Evolutionary conservation across 1,140 invertebrate species (phyloP), one percentile per base, ranked within the genome.

Genomic region (Epicauta chinensis): DNA sequence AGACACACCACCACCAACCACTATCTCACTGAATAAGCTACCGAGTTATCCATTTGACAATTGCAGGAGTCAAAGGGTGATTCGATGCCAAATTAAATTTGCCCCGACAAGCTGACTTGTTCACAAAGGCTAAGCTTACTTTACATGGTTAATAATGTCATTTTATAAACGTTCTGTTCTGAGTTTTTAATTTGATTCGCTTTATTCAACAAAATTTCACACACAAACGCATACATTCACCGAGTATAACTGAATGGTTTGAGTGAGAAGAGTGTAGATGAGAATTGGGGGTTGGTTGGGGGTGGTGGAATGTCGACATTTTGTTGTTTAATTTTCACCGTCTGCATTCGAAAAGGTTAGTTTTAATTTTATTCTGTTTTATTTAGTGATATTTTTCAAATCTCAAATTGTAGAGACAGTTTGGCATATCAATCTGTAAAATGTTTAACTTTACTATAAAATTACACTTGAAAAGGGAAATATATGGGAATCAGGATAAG

Each of bases 121-220:
- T 40, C 47, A 50, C 47, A 50, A 40, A 50, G 37, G 39, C 23
- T 40, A 31, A 31, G 47, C 47, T 41, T 38, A 31, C 47, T 50
- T 50, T 50, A 37, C 47, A 50, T 50, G 37, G 39, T 41, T 37
- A 41, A 13, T 50, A 41, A 50, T 50, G 47, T 41, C 47, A 50
- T 50, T 50, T 50, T 50, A 50, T 41, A 50, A 50, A 34, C 47
- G 39, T 50, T 37, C 47, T n/a, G n/a, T n/a, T n/a, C 23, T 38
- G 23, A 37, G 13, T 50, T 50, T 50, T 50, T 50, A 50, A 50
- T 50, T 50, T 50, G 39, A 40, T 40, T 41, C 37, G 38, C 38
- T 47, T 38, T 23, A 50, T 37, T 50, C 38, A 40, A 50, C 37
- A 10, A 15, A 23, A 50, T 40, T 35, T 31, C 31, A 50, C 40